phyloP scores from a whole-genome alignment of 92 coral and sea anemone species.

The Epizoanthus rinbou region DNA sequence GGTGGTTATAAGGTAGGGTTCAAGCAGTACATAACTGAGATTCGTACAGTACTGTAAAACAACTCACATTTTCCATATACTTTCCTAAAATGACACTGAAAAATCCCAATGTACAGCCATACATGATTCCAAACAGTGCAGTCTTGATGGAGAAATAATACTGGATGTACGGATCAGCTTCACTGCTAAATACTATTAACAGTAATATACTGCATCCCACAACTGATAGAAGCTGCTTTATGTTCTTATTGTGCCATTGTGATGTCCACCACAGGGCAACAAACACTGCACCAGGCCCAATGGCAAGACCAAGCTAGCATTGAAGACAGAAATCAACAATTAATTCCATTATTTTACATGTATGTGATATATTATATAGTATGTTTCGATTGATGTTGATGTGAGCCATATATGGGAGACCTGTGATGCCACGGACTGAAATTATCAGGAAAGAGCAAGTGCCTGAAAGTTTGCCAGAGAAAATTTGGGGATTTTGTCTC shows the following conservation, averaged over 20 bases:
- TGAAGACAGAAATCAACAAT: too few relatives aligned
- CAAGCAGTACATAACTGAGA: too few relatives aligned
- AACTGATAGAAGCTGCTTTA: neutral
- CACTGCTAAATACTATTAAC: constrained; percentile 13
- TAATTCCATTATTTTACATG: too few relatives aligned
- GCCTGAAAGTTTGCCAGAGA: too few relatives aligned
- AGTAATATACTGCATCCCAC: constrained; percentile 23
- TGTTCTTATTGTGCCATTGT: neutral
- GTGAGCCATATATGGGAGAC: too few relatives aligned
- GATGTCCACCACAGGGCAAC: constrained; percentile 3
- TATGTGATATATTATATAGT: too few relatives aligned
- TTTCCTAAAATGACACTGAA: neutral
- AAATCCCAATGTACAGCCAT: constrained; percentile 13
- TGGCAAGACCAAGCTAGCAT: constrained; percentile 19
- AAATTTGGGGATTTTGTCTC: too few relatives aligned
- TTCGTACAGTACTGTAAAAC: too few relatives aligned
- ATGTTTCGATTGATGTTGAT: too few relatives aligned
- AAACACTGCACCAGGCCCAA: constrained; percentile 15
- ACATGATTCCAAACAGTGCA: neutral
- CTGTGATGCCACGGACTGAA: too few relatives aligned
- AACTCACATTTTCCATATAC: neutral
- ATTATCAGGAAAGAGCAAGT: too few relatives aligned
- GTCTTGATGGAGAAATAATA: constrained; percentile 31
- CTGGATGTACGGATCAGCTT: constrained; percentile 24
- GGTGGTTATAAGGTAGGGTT: too few relatives aligned